Conservation (phyloP, 2,113 vertebrate species). For the Piprites chloris region DNA sequence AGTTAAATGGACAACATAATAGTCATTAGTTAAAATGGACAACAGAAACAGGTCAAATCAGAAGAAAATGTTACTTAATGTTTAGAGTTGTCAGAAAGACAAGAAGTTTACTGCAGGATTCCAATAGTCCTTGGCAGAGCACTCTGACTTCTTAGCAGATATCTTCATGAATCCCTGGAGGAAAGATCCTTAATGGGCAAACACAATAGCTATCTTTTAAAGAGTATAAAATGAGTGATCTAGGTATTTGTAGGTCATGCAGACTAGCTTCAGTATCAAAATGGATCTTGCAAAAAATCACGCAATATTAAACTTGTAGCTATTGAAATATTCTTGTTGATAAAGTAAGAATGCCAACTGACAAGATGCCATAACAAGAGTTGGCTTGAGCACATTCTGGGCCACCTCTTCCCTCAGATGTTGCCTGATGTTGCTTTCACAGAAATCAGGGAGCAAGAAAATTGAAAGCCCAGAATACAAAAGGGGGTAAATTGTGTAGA, state of each 20-base stretch:
- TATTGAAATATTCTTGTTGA: background rate
- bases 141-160: background rate
- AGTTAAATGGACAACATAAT: background rate
- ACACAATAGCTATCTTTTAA: background rate
- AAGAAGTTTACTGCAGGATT: background rate
- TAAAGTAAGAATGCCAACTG: background rate
- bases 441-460: background rate
- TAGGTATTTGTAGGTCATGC: background rate
- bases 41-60: background rate
- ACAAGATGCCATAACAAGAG: background rate
- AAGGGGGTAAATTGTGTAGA: background rate
- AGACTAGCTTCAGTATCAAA: background rate
- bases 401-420: background rate
- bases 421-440: background rate
- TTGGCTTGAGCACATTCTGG: background rate
- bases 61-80: background rate
- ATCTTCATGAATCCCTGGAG: background rate
- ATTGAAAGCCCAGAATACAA: background rate
- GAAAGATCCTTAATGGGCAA: background rate
- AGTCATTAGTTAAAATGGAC: background rate
- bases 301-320: background rate
- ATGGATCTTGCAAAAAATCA: background rate
- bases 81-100: background rate
- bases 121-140: background rate
- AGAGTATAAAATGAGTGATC: background rate